These are phyloP conservation scores for Chromis chromis DNA, from an alignment of 2,797 vertebrate genomes.

Conservation along the genomic window DNA sequence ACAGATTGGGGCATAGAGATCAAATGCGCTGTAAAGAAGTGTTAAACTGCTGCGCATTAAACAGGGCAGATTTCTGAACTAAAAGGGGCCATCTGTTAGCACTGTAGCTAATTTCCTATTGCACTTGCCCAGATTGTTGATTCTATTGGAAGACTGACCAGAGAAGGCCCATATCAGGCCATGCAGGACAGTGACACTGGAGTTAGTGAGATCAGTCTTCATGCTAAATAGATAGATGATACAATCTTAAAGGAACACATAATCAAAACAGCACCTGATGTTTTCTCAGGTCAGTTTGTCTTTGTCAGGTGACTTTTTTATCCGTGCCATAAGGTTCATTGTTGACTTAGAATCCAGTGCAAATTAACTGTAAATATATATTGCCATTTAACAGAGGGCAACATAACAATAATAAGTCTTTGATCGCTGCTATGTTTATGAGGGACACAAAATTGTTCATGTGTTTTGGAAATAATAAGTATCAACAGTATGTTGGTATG, in stretches of 20 bases:
- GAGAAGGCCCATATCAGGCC: slow-evolving; percentile 30
- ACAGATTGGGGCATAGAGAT: slow-evolving; percentile 85
- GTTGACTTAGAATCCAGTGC: slow-evolving; percentile 18
- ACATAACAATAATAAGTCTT: slow-evolving; percentile 35
- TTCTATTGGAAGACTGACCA: slow-evolving; percentile 42
- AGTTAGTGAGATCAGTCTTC: background rate
- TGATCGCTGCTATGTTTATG: slow-evolving; percentile 39
- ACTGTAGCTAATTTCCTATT: slow-evolving; percentile 77
- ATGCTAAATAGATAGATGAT: background rate
- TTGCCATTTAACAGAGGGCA: slow-evolving; percentile 44
- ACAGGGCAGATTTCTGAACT: slow-evolving; percentile 76
- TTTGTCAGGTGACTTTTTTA: slow-evolving; percentile 19
- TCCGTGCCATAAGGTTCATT: slow-evolving; percentile 3
- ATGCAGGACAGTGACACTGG: background rate
- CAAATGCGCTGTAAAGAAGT: slow-evolving; percentile 84
- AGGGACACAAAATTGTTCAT: slow-evolving; percentile 11
- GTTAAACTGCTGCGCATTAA: slow-evolving; percentile 83
- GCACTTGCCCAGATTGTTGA: slow-evolving; percentile 66
- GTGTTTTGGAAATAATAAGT: slow-evolving; percentile 72
- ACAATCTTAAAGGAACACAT: background rate
- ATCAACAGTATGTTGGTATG: slow-evolving; percentile 46
- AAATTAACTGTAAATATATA: slow-evolving; percentile 64
- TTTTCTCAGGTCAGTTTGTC: background rate
- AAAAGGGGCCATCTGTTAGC: slow-evolving; percentile 83
- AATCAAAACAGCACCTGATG: background rate